These are phyloP conservation scores for Porites australiensis DNA, from an alignment of 64 coral and sea anemone genomes.

Conservation along the genomic window DNA sequence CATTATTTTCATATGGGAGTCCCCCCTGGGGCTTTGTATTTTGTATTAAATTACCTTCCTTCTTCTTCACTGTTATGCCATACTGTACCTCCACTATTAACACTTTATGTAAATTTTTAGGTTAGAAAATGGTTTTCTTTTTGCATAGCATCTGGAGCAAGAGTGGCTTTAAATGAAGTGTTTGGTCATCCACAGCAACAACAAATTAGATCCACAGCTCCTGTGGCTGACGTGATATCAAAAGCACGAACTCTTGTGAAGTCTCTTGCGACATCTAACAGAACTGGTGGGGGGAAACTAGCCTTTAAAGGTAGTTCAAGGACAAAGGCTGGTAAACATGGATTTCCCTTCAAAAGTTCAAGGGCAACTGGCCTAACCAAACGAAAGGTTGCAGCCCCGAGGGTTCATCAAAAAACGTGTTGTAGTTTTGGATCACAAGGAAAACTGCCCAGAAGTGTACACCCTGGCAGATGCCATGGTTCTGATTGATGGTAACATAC, in stretches of 20 bases:
- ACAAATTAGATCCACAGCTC: constrained; percentile 16
- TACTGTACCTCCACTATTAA: no score
- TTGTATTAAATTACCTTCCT: no score
- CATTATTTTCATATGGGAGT: no score
- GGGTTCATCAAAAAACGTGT: constrained; percentile 35
- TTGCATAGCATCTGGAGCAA: constrained; percentile 9
- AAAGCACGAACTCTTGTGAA: constrained; percentile 20
- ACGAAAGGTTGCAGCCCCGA: constrained; percentile 32
- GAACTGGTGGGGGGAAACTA: constrained; percentile 31
- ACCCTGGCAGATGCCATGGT: constrained; percentile 41
- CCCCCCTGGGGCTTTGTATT: no score
- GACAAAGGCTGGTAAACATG: constrained; percentile 31
- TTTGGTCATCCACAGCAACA: not conserved
- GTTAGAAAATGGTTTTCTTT: not conserved
- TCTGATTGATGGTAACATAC: constrained; percentile 38
- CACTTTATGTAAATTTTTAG: no score
- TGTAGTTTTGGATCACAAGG: constrained; percentile 27
- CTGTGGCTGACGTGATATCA: constrained; percentile 28
- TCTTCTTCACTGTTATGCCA: no score
- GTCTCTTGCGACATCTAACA: constrained; percentile 34
- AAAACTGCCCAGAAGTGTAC: constrained; percentile 31
- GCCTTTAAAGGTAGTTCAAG: constrained; percentile 45
- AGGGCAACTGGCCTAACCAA: not conserved
- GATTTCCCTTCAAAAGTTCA: constrained; percentile 26
- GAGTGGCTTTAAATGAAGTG: not conserved